Base-by-base conservation (phyloP, 2,797 vertebrate species). In the Aphelocoma californica region DNA sequence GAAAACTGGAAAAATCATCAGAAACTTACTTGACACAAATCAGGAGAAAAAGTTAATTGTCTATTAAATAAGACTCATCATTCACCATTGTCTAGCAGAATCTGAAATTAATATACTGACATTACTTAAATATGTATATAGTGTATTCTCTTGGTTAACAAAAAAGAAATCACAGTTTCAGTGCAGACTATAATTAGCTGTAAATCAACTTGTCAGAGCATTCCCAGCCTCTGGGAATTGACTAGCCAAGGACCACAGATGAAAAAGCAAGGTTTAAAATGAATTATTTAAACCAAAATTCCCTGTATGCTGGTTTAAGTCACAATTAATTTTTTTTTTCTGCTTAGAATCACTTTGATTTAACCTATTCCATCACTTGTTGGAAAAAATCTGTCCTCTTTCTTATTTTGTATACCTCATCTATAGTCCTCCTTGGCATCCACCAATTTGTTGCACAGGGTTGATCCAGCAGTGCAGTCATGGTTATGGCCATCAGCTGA, bases 61-160 rank as follows among this genome's bases (percentile, higher is more conserved):
- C 86, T 96, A 44, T 95, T 93, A 95, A 95, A 87, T 93, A 92
- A 88, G 75, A 85, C 69, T 91, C 92, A 86, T 96, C 91, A 83
- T 92, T 96, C 88, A 92, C 86, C 58, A 58, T 86, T 95, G 86
- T 93, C 93, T 96, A 94, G 79, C 72, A 91, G 90, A 93, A 96
- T 92, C 84, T 95, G 94, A 95, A 95, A 96, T 94, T 87, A 95
- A 96, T 96, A 94, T 91, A 89, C 91, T 94, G 94, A 80, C 79
- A 91, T 96, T 72, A 85, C 95, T 97, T 96, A 96, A 94, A 94
- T 94, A 94, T 91, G 74, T 95, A 95, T 96, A 92, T 91, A 74
- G 88, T 95, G 26, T 96, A 61, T 91, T 95, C 64, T 93, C 57
- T 78, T 89, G 84, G 88, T 95, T 97, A 96, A 93, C 83, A 95